Percentiles rank a stretch among this genome's conserved stretches.
phyloP scores from a whole-genome alignment of 1,140 invertebrate species.

The Pogonognathellus flavescens region DNA sequence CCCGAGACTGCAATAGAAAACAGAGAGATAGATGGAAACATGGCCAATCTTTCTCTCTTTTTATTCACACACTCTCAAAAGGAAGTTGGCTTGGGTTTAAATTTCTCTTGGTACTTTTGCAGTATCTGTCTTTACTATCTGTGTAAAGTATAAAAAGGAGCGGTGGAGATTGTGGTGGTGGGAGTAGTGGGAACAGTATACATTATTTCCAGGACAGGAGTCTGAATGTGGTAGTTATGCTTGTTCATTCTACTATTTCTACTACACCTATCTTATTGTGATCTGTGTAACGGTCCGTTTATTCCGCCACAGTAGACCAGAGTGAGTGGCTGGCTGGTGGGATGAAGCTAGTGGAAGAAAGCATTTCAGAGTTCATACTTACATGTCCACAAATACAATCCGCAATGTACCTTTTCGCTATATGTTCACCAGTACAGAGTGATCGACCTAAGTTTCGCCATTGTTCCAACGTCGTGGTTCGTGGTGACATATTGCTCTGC shows the following conservation, averaged over 20 bases:
- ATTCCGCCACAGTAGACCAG: slow-evolving; percentile 18
- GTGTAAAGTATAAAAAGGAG: neutral
- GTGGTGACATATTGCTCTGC: too few relatives aligned
- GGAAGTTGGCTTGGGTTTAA: neutral
- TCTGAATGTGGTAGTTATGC: neutral
- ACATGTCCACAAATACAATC: too few relatives aligned
- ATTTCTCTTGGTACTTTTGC: neutral
- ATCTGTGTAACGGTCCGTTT: slow-evolving; percentile 45
- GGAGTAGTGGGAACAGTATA: neutral
- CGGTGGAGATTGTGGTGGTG: neutral
- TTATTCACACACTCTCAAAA: neutral
- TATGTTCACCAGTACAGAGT: too few relatives aligned
- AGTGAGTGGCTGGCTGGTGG: slow-evolving; percentile 5
- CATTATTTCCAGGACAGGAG: neutral
- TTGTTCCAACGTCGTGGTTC: too few relatives aligned
- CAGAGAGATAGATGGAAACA: neutral
- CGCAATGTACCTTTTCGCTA: too few relatives aligned
- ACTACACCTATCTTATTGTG: slow-evolving; percentile 37
- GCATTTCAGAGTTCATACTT: too few relatives aligned
- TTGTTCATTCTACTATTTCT: neutral
- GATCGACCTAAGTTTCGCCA: too few relatives aligned
- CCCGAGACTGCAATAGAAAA: slow-evolving; percentile 13
- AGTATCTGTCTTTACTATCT: neutral
- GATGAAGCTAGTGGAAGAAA: neutral
- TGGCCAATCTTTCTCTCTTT: slow-evolving; percentile 24